Evolutionary conservation across 2,113 vertebrate genomes (phyloP).

Genomic region (Aspidoscelis tigris): DNA sequence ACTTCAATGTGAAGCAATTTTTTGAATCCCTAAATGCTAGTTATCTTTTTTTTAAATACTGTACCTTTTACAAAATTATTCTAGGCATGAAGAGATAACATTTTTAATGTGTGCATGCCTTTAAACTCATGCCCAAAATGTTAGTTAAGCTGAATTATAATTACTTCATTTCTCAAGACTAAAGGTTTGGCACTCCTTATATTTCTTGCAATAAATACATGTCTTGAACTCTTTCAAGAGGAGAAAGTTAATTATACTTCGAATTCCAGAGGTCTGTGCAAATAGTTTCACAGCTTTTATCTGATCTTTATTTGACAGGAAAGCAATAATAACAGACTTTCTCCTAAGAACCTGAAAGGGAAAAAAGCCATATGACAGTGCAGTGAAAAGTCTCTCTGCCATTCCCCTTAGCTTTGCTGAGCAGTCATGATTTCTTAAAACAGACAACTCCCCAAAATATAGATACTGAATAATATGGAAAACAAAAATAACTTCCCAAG

Average conservation of each 20-base stretch:
- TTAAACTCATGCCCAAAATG: slow-evolving; percentile 7
- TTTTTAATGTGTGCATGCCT: slow-evolving; percentile 22
- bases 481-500: too few relatives aligned
- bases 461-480: too few relatives aligned
- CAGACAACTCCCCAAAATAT: neutral
- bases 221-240: slow-evolving; percentile 26
- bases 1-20: too few relatives aligned
- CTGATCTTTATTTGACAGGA: slow-evolving; percentile 15
- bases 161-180: neutral
- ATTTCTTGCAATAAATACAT: slow-evolving; percentile 36
- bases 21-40: too few relatives aligned
- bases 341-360: slow-evolving; percentile 15
- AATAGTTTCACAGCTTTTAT: slow-evolving; percentile 30
- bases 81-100: neutral
- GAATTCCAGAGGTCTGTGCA: slow-evolving; percentile 27
- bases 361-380: neutral
- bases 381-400: neutral
- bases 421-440: neutral
- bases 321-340: slow-evolving; percentile 20
- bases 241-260: slow-evolving; percentile 28
- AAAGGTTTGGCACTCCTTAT: slow-evolving; percentile 31
- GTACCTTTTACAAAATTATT: slow-evolving; percentile 2
- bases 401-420: neutral
- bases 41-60: neutral
- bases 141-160: neutral